These are phyloP conservation scores for Macrotrachela quadricornifera DNA, from an alignment of 1,140 invertebrate species.

Conservation along the genomic window DNA sequence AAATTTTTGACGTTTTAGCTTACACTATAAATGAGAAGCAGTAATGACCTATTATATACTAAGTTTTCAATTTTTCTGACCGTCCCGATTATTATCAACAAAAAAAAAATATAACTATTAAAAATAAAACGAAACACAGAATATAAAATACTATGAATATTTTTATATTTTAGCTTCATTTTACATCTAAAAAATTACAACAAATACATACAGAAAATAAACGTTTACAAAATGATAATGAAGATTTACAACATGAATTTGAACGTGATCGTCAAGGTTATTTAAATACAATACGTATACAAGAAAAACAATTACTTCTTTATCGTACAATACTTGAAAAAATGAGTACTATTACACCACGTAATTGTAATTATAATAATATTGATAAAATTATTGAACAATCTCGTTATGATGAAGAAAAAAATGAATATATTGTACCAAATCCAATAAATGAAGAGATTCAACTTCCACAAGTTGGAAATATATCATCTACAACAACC, in stretches of 20 bases:
- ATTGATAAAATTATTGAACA: not conserved
- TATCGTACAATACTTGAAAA: not conserved
- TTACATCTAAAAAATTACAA: slow-evolving; percentile 1
- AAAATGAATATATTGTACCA: not conserved
- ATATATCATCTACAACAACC: too few species aligned
- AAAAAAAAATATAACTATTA: too few species aligned
- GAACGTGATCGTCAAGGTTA: not conserved
- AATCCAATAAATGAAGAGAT: not conserved
- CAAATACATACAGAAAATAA: not conserved
- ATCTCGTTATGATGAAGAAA: not conserved
- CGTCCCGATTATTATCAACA: too few species aligned
- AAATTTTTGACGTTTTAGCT: too few species aligned
- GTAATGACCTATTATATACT: too few species aligned
- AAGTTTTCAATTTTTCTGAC: too few species aligned
- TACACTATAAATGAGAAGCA: too few species aligned
- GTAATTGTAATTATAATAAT: not conserved
- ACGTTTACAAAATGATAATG: not conserved
- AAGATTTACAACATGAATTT: not conserved
- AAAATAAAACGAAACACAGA: too few species aligned
- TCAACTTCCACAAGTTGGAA: not conserved
- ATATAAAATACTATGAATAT: too few species aligned
- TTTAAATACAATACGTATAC: not conserved
- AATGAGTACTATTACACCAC: not conserved
- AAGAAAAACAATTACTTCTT: not conserved
- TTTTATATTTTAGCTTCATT: not conserved